phyloP scores from a whole-genome alignment of 2,888 invertebrate species.

The Zelleria hepariella region DNA sequence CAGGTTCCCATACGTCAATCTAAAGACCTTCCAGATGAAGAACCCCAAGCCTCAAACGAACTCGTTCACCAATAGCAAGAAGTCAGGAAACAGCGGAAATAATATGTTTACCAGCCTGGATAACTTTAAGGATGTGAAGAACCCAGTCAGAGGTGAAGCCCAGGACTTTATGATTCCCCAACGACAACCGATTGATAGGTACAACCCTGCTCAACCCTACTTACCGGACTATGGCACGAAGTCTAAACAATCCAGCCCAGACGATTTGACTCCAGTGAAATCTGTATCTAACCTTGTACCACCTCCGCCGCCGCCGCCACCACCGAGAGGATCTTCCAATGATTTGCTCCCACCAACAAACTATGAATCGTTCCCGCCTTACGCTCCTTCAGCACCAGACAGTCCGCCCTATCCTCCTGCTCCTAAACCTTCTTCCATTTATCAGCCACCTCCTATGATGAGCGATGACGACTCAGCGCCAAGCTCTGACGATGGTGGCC shows the following conservation, averaged over 20 bases:
- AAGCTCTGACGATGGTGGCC: constrained; percentile 23
- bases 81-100: constrained; percentile 20
- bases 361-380: constrained; percentile 61
- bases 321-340: constrained; percentile 29
- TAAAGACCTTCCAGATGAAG: constrained; percentile 61
- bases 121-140: constrained; percentile 42
- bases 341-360: constrained; percentile 47
- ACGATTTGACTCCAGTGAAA: constrained; percentile 22
- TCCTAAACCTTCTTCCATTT: constrained; percentile 17
- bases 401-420: constrained; percentile 16
- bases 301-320: constrained; percentile 46
- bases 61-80: constrained; percentile 30
- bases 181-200: constrained; percentile 49
- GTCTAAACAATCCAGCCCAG: constrained; percentile 39
- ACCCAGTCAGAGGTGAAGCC: constrained; percentile 58
- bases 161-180: constrained; percentile 36
- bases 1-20: constrained; percentile 56
- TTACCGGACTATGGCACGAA: constrained; percentile 41
- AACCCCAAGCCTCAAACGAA: constrained; percentile 29
- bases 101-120: constrained; percentile 50
- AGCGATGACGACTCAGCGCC: constrained; percentile 21
- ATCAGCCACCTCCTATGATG: constrained; percentile 24
- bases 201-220: constrained; percentile 66
- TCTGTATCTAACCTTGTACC: constrained; percentile 46
- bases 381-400: constrained; percentile 24